Base-by-base conservation (phyloP, 2,797 vertebrate genomes). In the Rhodeus uyekii region DNA sequence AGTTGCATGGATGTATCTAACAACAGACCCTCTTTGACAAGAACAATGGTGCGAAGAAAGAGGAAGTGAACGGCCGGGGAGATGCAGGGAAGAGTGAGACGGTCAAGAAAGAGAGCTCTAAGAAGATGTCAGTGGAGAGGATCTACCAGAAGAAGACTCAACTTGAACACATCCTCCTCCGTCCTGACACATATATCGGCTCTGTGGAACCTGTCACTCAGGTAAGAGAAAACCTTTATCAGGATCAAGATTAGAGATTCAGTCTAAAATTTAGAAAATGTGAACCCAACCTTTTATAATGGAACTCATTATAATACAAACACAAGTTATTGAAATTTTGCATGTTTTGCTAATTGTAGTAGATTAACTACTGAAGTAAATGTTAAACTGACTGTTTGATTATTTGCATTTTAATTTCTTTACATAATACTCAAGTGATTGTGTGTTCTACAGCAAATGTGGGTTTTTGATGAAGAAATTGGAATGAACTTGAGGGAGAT, bases 81-180 rank as follows among this genome's bases (percentile, higher is more conserved):
- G 89, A 90, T 34, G 80, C 89, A 89, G 93, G 93, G 29, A 95
- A 96, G 42, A 89, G 90, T 81, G 97, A 98, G 83, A 89, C 91
- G 77, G 76, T 94, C 88, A 98, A 95, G 94, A 98, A 97, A 92
- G 95, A 96, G n/a, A 83, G 92, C 87, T 95, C 97, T 87, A 99
- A 99, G 90, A 97, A 96, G 90, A 86, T 99, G 93, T 98, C 98
- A 60, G 98, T 99, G 86, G 98, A 99, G 90, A 94, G 98, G 86
- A 97, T 99, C 16, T 99, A 99, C 92, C 98, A 99, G 93, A 99
- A 99, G 91, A 99, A 99, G 93, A 99, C 97, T 58, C 98, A 98
- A 72, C 96, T 99, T 22, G 98, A 99, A 90, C 98, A 99, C 90
- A 99, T 99, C 84, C 96, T 99, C 0, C 97, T 99, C 85, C 97